These are phyloP conservation scores for Gadus macrocephalus DNA, from an alignment of 2,113 vertebrate genomes.

Conservation along the genomic window DNA sequence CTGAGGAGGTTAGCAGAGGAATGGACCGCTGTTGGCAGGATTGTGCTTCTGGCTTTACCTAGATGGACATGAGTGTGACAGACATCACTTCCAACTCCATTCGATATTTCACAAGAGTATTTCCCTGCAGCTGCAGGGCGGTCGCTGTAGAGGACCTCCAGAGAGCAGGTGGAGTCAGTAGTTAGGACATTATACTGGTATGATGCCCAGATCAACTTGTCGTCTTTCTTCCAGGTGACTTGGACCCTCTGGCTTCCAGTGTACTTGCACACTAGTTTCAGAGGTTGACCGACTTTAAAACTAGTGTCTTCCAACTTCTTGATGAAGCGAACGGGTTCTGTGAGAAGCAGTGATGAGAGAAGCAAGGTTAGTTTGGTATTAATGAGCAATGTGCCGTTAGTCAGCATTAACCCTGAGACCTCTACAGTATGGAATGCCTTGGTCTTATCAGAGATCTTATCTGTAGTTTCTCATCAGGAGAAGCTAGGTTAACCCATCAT, in stretches of 20 bases:
- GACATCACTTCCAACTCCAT: conserved; percentile 80
- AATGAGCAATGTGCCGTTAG: background rate
- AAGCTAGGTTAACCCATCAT: too few relatives aligned
- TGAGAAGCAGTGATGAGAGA: conserved; percentile 18
- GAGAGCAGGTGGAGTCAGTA: conserved; percentile 73
- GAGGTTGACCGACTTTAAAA: conserved; percentile 74
- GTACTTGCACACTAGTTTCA: conserved; percentile 85
- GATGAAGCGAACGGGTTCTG: conserved; percentile 69
- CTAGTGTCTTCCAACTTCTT: conserved; percentile 84
- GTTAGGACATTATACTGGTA: conserved; percentile 63
- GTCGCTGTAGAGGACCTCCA: conserved; percentile 75
- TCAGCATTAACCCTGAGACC: conserved; percentile 18
- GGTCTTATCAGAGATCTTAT: too few relatives aligned
- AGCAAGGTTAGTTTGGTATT: conserved; percentile 37
- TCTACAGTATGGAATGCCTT: too few relatives aligned
- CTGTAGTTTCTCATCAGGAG: too few relatives aligned
- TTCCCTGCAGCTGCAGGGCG: conserved; percentile 72
- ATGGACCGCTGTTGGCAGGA: conserved; percentile 22
- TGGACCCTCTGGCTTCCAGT: conserved; percentile 80
- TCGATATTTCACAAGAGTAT: conserved; percentile 84
- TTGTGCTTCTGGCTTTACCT: background rate
- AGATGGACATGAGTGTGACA: conserved; percentile 88
- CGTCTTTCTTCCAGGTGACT: conserved; percentile 80
- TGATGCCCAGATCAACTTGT: background rate
- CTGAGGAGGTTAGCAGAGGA: too few relatives aligned